Evolutionary conservation across 2,888 invertebrate genomes (phyloP).

Genomic region (Zelleria hepariella): DNA sequence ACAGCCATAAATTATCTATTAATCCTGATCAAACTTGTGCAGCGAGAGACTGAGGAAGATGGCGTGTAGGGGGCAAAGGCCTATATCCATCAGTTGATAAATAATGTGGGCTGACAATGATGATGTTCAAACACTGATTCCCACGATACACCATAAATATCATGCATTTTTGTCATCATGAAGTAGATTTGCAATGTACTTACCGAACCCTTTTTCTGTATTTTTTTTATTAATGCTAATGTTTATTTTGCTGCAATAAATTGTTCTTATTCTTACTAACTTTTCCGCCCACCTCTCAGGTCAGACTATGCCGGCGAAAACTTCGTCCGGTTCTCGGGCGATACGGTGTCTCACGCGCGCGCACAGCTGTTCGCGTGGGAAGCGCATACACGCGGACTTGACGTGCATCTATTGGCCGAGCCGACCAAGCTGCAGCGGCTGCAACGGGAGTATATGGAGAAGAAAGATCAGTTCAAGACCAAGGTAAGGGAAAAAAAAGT

Average conservation of each 20-base stretch:
- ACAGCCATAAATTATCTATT: no score
- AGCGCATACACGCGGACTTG: constrained; percentile 92
- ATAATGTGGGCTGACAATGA: no score
- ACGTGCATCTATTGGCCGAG: constrained; percentile 96
- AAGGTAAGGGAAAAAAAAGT: constrained; percentile 72
- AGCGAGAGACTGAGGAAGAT: no score
- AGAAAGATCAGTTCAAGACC: constrained; percentile 91
- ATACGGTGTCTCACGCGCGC: constrained; percentile 90
- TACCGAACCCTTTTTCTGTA: no score
- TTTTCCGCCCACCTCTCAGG: constrained; percentile 26
- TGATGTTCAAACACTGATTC: no score
- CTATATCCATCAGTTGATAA: no score
- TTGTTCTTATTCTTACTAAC: background rate
- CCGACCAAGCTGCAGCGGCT: constrained; percentile 96
- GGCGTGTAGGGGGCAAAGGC: no score
- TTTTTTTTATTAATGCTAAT: no score
- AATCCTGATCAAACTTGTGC: no score
- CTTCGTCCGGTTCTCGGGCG: constrained; percentile 94
- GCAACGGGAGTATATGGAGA: constrained; percentile 89
- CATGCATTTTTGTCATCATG: no score
- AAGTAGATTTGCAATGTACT: no score
- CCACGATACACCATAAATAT: no score
- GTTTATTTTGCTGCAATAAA: background rate
- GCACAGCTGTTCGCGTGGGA: constrained; percentile 99
- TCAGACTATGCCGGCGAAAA: constrained; percentile 95